These are phyloP conservation scores for Phrixothrix hirtus DNA, from an alignment of 2,888 invertebrate genomes.

Conservation along the genomic window DNA sequence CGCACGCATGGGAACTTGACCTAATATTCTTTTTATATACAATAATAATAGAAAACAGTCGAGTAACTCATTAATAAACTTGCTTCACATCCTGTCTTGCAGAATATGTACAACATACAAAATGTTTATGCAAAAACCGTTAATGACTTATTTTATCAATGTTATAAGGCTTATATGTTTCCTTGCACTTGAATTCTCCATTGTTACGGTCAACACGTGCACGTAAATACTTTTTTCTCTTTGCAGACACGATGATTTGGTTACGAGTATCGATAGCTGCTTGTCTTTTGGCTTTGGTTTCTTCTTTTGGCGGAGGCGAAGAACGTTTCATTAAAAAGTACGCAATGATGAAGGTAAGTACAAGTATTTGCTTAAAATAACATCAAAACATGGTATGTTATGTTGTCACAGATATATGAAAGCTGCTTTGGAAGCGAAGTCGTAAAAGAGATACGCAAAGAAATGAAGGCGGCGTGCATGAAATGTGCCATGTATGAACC, in stretches of 20 bases:
- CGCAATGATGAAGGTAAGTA: slow-evolving; percentile 70
- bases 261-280: slow-evolving; percentile 8
- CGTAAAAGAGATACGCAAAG: slow-evolving; percentile 68
- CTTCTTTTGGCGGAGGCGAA: slow-evolving; percentile 61
- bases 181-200: background rate
- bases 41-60: background rate
- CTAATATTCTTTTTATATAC: background rate
- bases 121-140: background rate
- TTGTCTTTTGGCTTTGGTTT: slow-evolving; percentile 15
- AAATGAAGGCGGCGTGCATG: slow-evolving; percentile 68
- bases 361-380: background rate
- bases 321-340: slow-evolving; percentile 72
- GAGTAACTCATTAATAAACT: background rate
- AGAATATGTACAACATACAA: too few species aligned
- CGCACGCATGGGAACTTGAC: background rate
- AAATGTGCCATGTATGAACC: slow-evolving; percentile 65
- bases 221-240: background rate
- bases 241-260: slow-evolving; percentile 12
- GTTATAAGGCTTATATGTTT: background rate
- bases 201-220: too few species aligned
- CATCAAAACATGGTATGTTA: too few species aligned
- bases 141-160: background rate
- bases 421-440: slow-evolving; percentile 71
- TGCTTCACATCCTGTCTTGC: background rate
- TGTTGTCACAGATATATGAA: slow-evolving; percentile 66